These are phyloP conservation scores for Salarias fasciatus DNA, from an alignment of 2,797 vertebrate species.

Conservation along the genomic window DNA sequence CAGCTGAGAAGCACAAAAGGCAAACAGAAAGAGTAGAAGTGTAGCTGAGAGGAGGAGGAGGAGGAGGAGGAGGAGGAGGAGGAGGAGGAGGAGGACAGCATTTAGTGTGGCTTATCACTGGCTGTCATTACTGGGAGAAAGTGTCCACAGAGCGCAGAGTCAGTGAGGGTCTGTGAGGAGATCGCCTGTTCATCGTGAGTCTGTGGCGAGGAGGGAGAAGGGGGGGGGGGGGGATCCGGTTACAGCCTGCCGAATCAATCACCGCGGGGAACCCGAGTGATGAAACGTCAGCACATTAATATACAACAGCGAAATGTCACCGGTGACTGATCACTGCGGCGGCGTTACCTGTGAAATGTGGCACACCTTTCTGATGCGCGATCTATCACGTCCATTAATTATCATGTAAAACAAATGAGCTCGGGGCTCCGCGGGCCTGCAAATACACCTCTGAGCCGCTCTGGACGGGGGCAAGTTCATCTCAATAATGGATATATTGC, in stretches of 20 bases:
- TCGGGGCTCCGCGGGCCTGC: neutral
- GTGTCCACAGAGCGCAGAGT: conserved; percentile 6
- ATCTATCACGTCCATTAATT: conserved; percentile 30
- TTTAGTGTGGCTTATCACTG: conserved; percentile 30
- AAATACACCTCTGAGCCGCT: neutral
- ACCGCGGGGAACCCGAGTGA: conserved; percentile 30
- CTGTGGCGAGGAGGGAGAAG: neutral
- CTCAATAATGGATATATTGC: neutral
- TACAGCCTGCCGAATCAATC: conserved; percentile 55
- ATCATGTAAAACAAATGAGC: conserved; percentile 31
- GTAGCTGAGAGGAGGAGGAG: neutral
- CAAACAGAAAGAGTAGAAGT: neutral
- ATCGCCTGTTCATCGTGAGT: conserved; percentile 38
- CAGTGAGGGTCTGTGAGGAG: conserved; percentile 19
- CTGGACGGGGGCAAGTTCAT: neutral
- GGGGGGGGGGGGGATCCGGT: conserved; percentile 3
- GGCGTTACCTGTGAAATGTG: conserved; percentile 37
- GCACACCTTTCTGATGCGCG: conserved; percentile 34
- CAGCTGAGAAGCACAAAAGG: conserved; percentile 29
- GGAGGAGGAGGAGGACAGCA: neutral
- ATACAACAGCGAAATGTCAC: conserved; percentile 50
- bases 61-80: too few relatives aligned
- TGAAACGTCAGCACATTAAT: conserved; percentile 52
- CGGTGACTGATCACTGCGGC: conserved; percentile 56
- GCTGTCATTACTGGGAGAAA: conserved; percentile 26